These are phyloP conservation scores for Siphamia tubifer DNA, from an alignment of 2,113 vertebrate genomes.

Conservation along the genomic window DNA sequence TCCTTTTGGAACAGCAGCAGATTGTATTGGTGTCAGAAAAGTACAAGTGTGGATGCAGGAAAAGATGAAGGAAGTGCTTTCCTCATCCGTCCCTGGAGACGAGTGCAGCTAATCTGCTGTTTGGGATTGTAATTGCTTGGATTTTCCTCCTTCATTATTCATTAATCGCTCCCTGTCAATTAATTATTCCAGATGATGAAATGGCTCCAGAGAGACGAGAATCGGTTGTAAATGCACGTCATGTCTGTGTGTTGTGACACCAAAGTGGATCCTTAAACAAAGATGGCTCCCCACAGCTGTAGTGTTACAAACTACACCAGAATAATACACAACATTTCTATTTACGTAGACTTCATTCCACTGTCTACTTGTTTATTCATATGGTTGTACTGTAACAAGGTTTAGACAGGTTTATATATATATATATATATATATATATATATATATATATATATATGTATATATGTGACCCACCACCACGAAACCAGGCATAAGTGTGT, in stretches of 20 bases:
- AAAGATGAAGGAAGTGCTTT: conserved; percentile 15
- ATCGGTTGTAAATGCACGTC: conserved; percentile 5
- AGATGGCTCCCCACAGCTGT: conserved; percentile 1
- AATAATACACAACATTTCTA: conserved; percentile 18
- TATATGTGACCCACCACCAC: no score
- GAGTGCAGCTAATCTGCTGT: conserved; percentile 50
- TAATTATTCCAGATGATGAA: conserved; percentile 60
- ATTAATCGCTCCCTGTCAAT: conserved; percentile 60
- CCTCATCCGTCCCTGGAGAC: conserved; percentile 23
- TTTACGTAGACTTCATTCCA: conserved; percentile 11
- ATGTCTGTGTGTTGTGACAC: neutral
- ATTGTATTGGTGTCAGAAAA: no score
- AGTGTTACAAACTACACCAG: neutral
- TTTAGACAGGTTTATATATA: no score
- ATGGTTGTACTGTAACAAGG: conserved; percentile 1
- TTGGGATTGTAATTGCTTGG: conserved; percentile 53
- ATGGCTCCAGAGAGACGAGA: conserved; percentile 34
- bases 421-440: no score
- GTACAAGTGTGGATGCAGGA: no score
- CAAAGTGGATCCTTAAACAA: conserved; percentile 5
- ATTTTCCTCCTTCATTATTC: conserved; percentile 46
- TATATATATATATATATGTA: no score
- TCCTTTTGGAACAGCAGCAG: no score
- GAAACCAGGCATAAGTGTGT: no score
- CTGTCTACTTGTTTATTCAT: neutral